Conservation (phyloP, 1,140 invertebrate species). For the Cephus cinctus region DNA sequence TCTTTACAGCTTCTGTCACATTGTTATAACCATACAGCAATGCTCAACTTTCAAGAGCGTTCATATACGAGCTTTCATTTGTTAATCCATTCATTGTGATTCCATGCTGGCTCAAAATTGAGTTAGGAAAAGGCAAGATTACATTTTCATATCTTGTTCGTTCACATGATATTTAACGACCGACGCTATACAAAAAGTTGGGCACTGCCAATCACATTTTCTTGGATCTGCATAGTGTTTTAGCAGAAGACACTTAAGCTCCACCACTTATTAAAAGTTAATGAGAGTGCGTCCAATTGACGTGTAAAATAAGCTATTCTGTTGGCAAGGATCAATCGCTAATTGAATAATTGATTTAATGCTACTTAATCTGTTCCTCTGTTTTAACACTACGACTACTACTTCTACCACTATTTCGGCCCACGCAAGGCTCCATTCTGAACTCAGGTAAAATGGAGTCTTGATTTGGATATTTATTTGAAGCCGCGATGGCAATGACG, state of each 20-base stretch:
- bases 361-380: constrained; percentile 49
- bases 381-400: constrained; percentile 51
- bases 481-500: constrained; percentile 31
- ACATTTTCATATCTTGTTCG: too few relatives aligned
- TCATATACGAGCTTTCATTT: too few relatives aligned
- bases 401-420: constrained; percentile 55
- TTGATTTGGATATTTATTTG: constrained; percentile 50
- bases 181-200: too few relatives aligned
- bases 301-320: not conserved
- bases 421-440: constrained; percentile 55
- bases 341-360: constrained; percentile 30
- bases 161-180: too few relatives aligned
- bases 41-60: constrained; percentile 37
- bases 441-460: constrained; percentile 58
- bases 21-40: constrained; percentile 27
- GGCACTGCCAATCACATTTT: constrained; percentile 29
- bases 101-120: too few relatives aligned
- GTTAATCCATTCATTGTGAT: too few relatives aligned
- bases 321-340: constrained; percentile 9
- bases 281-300: constrained; percentile 16
- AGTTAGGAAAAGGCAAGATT: too few relatives aligned
- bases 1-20: constrained; percentile 32
- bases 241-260: constrained; percentile 37
- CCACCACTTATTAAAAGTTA: constrained; percentile 33
- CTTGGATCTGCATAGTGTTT: constrained; percentile 32